Conservation (phyloP, 2,888 invertebrate species). For the Hedychridium roseum region DNA sequence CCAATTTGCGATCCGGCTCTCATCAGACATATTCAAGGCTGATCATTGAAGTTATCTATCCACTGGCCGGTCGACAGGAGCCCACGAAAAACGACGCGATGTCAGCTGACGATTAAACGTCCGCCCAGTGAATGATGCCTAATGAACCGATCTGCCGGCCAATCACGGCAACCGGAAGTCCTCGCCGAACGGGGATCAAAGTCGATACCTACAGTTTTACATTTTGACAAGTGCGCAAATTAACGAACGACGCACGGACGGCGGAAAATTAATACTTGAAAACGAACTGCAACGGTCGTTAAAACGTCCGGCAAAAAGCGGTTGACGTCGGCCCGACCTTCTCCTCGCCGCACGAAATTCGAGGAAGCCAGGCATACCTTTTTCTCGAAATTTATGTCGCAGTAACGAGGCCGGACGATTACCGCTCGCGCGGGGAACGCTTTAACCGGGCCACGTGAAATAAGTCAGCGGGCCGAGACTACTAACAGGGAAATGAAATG, state of each 20-base stretch:
- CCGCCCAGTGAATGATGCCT: no score
- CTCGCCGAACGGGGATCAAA: no score
- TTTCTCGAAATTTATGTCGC: slow-evolving; percentile 13
- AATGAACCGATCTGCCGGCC: no score
- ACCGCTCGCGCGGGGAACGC: background rate
- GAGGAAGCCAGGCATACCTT: slow-evolving; percentile 17
- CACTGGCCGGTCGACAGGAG: no score
- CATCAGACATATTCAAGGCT: no score
- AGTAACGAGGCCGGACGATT: slow-evolving; percentile 15
- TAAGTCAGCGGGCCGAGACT: background rate
- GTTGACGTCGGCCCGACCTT: slow-evolving; percentile 8
- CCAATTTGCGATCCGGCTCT: no score
- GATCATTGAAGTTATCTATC: no score
- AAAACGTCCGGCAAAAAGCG: slow-evolving; percentile 22
- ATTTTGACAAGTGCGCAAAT: slow-evolving; percentile 35
- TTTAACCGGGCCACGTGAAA: background rate
- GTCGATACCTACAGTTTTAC: no score
- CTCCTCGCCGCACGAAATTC: slow-evolving; percentile 12
- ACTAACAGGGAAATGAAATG: no score
- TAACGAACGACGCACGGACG: slow-evolving; percentile 19
- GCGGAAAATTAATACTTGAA: slow-evolving; percentile 28
- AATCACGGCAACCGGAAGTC: no score
- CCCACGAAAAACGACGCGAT: no score
- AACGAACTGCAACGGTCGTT: slow-evolving; percentile 27
- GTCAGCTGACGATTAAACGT: no score